phyloP scores from a whole-genome alignment of 2,113 vertebrate species.

The Boulengeromyrus knoepffleri region DNA sequence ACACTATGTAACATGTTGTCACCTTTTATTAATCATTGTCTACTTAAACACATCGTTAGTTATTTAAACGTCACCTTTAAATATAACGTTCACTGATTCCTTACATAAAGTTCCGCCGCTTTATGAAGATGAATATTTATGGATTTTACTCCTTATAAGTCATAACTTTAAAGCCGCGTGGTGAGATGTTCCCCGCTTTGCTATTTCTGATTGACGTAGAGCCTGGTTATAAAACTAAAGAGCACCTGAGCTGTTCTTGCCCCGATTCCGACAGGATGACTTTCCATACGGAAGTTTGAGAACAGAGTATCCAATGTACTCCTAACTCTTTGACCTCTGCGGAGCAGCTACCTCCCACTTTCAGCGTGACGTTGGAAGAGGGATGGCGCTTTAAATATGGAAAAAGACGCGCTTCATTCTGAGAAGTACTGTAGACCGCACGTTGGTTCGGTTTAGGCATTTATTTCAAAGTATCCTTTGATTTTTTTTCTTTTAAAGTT shows the following conservation, averaged over 20 bases:
- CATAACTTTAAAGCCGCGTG: background rate
- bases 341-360: slow-evolving; percentile 9
- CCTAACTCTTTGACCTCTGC: slow-evolving; percentile 35
- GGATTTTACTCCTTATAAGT: background rate
- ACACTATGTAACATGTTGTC: background rate
- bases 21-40: background rate
- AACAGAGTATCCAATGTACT: background rate
- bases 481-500: background rate
- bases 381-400: slow-evolving; percentile 64
- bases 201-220: background rate
- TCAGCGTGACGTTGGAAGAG: slow-evolving; percentile 57
- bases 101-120: background rate
- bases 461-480: slow-evolving; percentile 19
- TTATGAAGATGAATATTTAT: background rate
- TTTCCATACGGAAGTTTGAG: background rate
- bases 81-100: background rate
- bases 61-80: background rate
- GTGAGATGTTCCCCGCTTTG: background rate
- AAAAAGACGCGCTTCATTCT: slow-evolving; percentile 43
- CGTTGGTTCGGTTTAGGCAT: background rate
- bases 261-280: background rate
- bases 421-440: background rate
- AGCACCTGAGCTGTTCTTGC: background rate
- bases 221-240: background rate
- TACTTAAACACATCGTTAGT: background rate